Base-by-base conservation (phyloP, 92 coral and sea anemone species). In the Blastomussa wellsi region DNA sequence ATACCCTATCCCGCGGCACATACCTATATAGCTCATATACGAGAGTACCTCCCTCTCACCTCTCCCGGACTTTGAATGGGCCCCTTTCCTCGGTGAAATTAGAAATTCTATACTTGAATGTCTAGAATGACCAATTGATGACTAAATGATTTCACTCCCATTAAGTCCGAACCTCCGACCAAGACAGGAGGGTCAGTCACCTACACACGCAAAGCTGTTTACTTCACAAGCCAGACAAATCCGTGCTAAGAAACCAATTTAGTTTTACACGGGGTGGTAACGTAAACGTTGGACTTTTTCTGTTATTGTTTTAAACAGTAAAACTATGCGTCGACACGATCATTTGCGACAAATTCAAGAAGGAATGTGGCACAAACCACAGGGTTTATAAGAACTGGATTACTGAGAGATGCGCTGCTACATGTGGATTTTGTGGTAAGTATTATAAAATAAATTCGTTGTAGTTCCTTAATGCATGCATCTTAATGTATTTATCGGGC, bases 371-470 rank as follows among this genome's bases (percentile, higher is more conserved):
- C 3, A 49, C 67, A 2, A n/a, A 31, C 1, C 31, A 35, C 47
- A 53, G 66, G 64, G 24, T 10, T n/a, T 28, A 60, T 5, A 51
- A 52, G 41, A 60, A 72, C 1, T 72, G 53, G 49, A 72, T 77
- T 75, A 78, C n/a, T 42, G 85, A 81, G 75, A 68, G 47, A 44
- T 81, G 85, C 31, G 73, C 85, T 2, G 49, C 59, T 36, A 68
- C 66, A 5, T 81, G 85, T 32, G 85, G 82, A 42, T 65, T 68
- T 69, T 78, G 89, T 66, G 62, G 84, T 77, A 68, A 78, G 78
- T 33, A 37, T 3, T 19, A 14, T 39, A 1, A 39, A 39, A 44
- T 19, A 17, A 39, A 72, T 31, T 22, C 20, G 20, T 1, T 66
- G 31, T 31, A 0, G 72, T 12, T 66, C 19, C 72, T 20, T 1